A percentile compares a stretch with the other conserved stretches of the same genome.
These are phyloP conservation scores for Junonia oenone DNA, from an alignment of 2,888 invertebrate species.

Conservation along the genomic window DNA sequence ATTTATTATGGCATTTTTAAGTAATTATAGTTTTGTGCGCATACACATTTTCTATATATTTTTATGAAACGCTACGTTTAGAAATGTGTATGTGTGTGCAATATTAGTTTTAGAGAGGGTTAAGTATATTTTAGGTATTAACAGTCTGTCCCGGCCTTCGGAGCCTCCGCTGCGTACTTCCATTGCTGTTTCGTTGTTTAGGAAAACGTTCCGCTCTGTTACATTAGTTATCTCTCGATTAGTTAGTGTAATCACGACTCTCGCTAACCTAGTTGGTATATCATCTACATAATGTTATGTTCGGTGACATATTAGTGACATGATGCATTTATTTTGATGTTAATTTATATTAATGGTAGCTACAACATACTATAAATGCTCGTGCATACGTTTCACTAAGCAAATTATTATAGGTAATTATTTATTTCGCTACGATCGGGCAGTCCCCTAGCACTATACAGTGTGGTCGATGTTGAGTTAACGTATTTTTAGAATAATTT, in stretches of 20 bases:
- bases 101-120: conserved; percentile 73
- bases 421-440: conserved; percentile 58
- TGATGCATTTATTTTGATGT: conserved; percentile 79
- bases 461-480: conserved; percentile 50
- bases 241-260: conserved; percentile 75
- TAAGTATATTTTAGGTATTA: conserved; percentile 57
- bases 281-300: conserved; percentile 51
- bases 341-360: conserved; percentile 77
- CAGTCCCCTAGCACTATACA: conserved; percentile 37
- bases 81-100: conserved; percentile 80
- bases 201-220: conserved; percentile 52
- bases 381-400: conserved; percentile 66
- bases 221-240: conserved; percentile 50
- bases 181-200: conserved; percentile 60
- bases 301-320: conserved; percentile 75
- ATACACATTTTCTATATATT: conserved; percentile 67
- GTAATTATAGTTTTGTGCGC: conserved; percentile 68
- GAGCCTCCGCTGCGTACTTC: conserved; percentile 49
- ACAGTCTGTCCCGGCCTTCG: conserved; percentile 40
- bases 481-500: conserved; percentile 53
- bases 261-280: conserved; percentile 63
- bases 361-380: conserved; percentile 72
- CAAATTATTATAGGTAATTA: conserved; percentile 68
- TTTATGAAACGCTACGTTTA: conserved; percentile 55
- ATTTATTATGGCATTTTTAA: conserved; percentile 73